Evolutionary conservation across 92 coral and sea anemone species (phyloP).

Genomic region (Porites divaricata): DNA sequence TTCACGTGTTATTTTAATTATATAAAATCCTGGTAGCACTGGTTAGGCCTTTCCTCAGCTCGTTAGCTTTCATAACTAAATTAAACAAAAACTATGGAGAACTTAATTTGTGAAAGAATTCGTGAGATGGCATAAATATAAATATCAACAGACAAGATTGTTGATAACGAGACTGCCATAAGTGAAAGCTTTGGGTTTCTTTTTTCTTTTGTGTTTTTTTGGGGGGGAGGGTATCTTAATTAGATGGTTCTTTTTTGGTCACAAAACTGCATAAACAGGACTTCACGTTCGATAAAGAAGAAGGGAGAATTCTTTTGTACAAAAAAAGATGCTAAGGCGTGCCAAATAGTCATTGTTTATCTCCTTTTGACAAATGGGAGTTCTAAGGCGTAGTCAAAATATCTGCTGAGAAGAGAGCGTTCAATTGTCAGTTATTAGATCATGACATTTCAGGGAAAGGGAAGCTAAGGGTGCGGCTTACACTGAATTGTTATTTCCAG

Average conservation of each 20-base stretch:
- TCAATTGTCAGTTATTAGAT: conserved; percentile 17
- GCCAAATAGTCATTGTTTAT: not conserved
- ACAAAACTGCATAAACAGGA: not conserved
- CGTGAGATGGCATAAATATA: too few species aligned
- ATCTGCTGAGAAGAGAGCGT: not conserved
- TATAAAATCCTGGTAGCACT: too few species aligned
- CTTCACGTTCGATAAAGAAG: not conserved
- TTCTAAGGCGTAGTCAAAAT: conserved; percentile 14
- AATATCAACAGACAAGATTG: too few species aligned
- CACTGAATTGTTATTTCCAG: not conserved
- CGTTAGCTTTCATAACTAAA: too few species aligned
- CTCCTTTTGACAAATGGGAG: not conserved
- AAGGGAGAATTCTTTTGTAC: not conserved
- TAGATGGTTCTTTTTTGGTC: not conserved
- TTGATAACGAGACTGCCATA: too few species aligned
- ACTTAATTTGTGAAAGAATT: too few species aligned
- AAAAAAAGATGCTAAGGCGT: too few species aligned
- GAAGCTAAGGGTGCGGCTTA: conserved; percentile 29
- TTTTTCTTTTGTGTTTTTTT: too few species aligned
- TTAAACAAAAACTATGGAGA: too few species aligned
- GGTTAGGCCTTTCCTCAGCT: too few species aligned
- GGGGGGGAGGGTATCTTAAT: not conserved
- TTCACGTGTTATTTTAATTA: too few species aligned
- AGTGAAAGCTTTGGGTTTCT: too few species aligned
- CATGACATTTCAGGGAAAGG: conserved; percentile 5